Base-by-base conservation (phyloP, 2,113 vertebrate genomes). In the Chunga burmeisteri region DNA sequence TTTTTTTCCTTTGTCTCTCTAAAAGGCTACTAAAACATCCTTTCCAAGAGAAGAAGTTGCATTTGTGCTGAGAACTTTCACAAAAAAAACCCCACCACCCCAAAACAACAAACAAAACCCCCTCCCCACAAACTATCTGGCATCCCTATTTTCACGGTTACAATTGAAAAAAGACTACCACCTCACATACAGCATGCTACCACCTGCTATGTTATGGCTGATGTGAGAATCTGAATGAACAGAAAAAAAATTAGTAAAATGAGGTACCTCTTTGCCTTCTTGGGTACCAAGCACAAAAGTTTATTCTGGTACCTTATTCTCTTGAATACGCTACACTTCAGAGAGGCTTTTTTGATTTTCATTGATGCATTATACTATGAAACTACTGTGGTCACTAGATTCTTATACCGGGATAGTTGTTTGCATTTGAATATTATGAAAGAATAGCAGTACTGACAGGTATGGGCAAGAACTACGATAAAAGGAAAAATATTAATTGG, bases 21-120 rank as follows among this genome's bases (percentile, higher is more conserved):
- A 73, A 89, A 97, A 96, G 62, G 63, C 46, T 80, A 82, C 9
- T 86, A 82, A 91, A 82, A 74, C 17, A 91, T 59, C 67, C 52
- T 40, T 91, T 77, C 42, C n/a, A 87, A 86, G 86, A 77, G 59
- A 90, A 91, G 61, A 23, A 85, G 47, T 47, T 77, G n/a, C 20
- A 80, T 65, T 86, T 94, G 87, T 93, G 86, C 92, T 86, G 66
- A 92, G 49, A 93, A 91, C n/a, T 74, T 83, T 6, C 49, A 84
- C 29, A 1, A 67, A 84, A 66, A 42, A 25, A 29, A 30, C 30
- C 18, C 34, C 56, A n/a, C 19, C 42, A 65, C 42, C 46, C 46
- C 26, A 40, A 78, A 70, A 1, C 4, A 44, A 17, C 22, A 11
- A 72, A n/a, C 56, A 66, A 66, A 20, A 11, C 3, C 32, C 61